These are phyloP conservation scores for Drosophila ambigua DNA, from an alignment of 1,140 invertebrate genomes.

Conservation along the genomic window DNA sequence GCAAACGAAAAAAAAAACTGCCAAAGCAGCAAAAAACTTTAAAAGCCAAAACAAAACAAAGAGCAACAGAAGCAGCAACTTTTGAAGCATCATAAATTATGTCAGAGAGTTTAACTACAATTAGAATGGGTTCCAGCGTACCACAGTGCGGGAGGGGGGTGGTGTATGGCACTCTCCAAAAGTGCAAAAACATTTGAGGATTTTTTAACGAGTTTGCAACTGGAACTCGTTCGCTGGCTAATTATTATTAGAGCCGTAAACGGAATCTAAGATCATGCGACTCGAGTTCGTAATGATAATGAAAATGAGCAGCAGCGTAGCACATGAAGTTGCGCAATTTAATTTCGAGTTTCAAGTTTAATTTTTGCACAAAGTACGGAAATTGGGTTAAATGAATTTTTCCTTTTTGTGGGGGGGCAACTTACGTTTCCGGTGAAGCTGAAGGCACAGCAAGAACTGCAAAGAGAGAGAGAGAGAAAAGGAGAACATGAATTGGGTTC, in stretches of 20 bases:
- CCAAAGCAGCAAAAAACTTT: not conserved
- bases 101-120: slow-evolving; percentile 75
- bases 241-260: slow-evolving; percentile 67
- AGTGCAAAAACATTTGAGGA: slow-evolving; percentile 27
- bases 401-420: slow-evolving; percentile 14
- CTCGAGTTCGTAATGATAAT: slow-evolving; percentile 49
- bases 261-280: slow-evolving; percentile 53
- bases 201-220: slow-evolving; percentile 59
- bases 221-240: slow-evolving; percentile 45
- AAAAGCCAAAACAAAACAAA: slow-evolving; percentile 21
- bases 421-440: slow-evolving; percentile 64
- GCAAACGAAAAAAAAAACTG: not conserved
- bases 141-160: slow-evolving; percentile 12
- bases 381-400: slow-evolving; percentile 52
- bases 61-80: slow-evolving; percentile 23
- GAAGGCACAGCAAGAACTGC: slow-evolving; percentile 33
- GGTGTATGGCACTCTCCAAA: not conserved
- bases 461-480: slow-evolving; percentile 31
- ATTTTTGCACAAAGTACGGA: slow-evolving; percentile 25
- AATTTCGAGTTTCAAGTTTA: slow-evolving; percentile 35
- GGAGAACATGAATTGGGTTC: slow-evolving; percentile 45
- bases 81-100: slow-evolving; percentile 68
- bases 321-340: slow-evolving; percentile 53
- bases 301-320: slow-evolving; percentile 15
- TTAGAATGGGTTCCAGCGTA: slow-evolving; percentile 39